Conservation (phyloP, 2,797 vertebrate species). For the Tenualosa thibaudeaui region DNA sequence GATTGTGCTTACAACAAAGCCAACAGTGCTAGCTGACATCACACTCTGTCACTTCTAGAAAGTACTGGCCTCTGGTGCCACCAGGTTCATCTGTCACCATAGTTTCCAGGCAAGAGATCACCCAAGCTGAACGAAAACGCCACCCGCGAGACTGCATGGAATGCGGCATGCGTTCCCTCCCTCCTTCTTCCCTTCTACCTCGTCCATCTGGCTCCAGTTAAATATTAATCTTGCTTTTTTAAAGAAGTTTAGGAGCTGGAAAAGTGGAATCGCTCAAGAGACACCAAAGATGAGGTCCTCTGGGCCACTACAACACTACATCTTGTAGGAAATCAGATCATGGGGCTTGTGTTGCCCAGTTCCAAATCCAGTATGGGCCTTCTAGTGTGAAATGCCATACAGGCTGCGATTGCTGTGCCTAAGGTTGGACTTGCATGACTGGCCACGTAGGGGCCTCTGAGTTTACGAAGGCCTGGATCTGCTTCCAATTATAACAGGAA, state of each 20-base stretch:
- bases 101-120: constrained; percentile 44
- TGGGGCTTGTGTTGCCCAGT: not conserved
- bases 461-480: not conserved
- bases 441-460: not conserved
- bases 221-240: constrained; percentile 62
- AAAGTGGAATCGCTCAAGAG: not conserved
- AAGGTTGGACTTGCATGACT: not conserved
- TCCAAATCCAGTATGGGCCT: not conserved
- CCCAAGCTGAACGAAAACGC: constrained; percentile 66
- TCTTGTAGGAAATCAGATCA: not conserved
- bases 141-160: constrained; percentile 53
- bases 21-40: not conserved
- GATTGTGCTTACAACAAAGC: not conserved
- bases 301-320: not conserved
- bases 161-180: constrained; percentile 31
- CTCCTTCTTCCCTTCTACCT: constrained; percentile 42
- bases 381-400: not conserved
- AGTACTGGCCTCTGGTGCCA: not conserved
- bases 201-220: constrained; percentile 71
- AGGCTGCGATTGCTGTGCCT: not conserved
- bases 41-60: not conserved
- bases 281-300: not conserved
- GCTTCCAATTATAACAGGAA: not conserved
- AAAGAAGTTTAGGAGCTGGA: constrained; percentile 13
- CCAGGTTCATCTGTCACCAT: constrained; percentile 43